These are phyloP conservation scores for Pseudopipra pipra DNA, from an alignment of 2,113 vertebrate genomes.

Conservation along the genomic window DNA sequence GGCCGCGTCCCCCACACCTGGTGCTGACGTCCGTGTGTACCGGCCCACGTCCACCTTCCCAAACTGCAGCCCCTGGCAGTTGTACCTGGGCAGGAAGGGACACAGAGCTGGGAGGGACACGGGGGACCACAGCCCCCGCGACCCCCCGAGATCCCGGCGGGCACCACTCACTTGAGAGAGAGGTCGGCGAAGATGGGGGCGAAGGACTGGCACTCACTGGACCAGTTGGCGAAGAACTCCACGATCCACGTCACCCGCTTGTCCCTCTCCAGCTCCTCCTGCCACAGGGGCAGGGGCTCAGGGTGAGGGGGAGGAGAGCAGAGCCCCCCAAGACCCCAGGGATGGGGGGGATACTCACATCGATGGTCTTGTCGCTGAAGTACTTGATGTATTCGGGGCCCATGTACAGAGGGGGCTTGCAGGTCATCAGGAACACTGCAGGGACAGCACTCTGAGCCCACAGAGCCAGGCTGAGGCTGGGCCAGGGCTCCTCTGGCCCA, in stretches of 20 bases:
- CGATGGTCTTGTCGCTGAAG: slow-evolving; percentile 93
- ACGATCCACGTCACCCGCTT: slow-evolving; percentile 89
- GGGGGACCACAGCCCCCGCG: rapidly evolving
- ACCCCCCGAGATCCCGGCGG: rapidly evolving
- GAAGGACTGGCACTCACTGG: slow-evolving; percentile 92
- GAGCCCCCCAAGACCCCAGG: rapidly evolving
- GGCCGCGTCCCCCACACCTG: slow-evolving; percentile 64
- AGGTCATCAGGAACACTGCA: slow-evolving; percentile 94
- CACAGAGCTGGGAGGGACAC: rapidly evolving
- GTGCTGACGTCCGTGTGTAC: slow-evolving; percentile 87
- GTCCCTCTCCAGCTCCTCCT: slow-evolving; percentile 91
- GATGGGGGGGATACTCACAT: slow-evolving; percentile 76
- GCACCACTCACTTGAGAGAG: slow-evolving; percentile 86
- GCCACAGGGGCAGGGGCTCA: background rate
- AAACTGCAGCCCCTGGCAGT: slow-evolving; percentile 87
- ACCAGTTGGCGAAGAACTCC: slow-evolving; percentile 97
- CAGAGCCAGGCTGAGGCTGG: background rate
- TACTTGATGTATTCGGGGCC: slow-evolving; percentile 96
- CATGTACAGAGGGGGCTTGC: slow-evolving; percentile 92
- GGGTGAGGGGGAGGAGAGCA: rapidly evolving
- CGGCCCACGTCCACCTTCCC: slow-evolving; percentile 94
- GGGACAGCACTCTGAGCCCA: background rate
- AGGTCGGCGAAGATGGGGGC: slow-evolving; percentile 90
- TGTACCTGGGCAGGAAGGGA: slow-evolving; percentile 79
- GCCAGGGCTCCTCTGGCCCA: background rate